Evolutionary conservation across 2,888 invertebrate species (phyloP), one percentile per base, ranked within the genome.

Genomic region (Oscheius sp.): DNA sequence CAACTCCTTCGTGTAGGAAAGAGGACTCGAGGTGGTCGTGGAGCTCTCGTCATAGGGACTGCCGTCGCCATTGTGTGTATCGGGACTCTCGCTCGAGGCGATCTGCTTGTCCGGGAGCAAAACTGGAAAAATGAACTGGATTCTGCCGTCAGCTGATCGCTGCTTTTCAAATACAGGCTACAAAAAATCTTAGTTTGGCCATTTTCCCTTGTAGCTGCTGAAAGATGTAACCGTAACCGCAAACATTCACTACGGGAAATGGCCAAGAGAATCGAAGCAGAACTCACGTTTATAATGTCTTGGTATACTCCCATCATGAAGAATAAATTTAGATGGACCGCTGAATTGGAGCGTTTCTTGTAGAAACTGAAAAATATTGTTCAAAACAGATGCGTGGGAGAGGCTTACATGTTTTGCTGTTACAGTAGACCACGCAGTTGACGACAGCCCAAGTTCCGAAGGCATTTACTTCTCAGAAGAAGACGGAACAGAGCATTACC

Each of bases 1-100:
- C 60, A 74, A 50, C 55, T 74, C 74, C 51, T 74, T 74, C n/a
- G 74, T 74, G 13, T 58, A 58, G 5, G 74, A 74, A 13, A 74
- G 68, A 1, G 74, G 74, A 29, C 74, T 74, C 9, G 70, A 74
- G 5, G 74, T 60, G 35, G 60, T 57, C 5, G 65, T 73, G 7
- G 73, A 66, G 48, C 73, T 59, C 10, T 66, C 66, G 32, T 65
- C 62, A 42, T 55, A 65, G 21, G 50, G 21, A 57, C 74, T 74
- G 10, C 47, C 53, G 21, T 51, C 37, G 9, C 59, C 70, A 35
- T 35, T 62, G 10, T 32, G 33, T n/a, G 70, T 70, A 35, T 35
- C 32, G 35, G 74, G 74, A 62, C 74, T 74, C n/a, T 55, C 60
- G 42, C 42, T 42, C 7, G 42, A 74, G n/a, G 35, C 32, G 55